A percentile compares a stretch with the other conserved stretches of the same genome.
Conservation (phyloP, 1,140 invertebrate species). For the Drosophila quadrilineata region DNA sequence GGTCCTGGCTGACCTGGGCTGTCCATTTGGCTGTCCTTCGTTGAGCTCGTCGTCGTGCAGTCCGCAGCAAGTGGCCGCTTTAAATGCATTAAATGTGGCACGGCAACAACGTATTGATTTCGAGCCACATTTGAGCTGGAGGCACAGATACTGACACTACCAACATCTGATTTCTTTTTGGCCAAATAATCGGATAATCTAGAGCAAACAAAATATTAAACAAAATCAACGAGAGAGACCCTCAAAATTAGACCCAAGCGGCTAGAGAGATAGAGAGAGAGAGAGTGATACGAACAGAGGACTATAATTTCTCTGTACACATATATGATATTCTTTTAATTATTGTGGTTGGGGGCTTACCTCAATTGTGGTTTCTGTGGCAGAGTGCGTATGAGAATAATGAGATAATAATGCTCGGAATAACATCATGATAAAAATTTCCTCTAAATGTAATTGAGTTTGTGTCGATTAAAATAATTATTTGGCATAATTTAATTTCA, state of each 20-base stretch:
- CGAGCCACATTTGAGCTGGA: conserved; percentile 5
- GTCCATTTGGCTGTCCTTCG: conserved; percentile 11
- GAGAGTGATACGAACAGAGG: too few relatives aligned
- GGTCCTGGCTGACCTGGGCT: not conserved
- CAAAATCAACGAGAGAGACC: not conserved
- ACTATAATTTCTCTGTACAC: too few relatives aligned
- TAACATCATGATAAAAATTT: too few relatives aligned
- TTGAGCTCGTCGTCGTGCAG: not conserved
- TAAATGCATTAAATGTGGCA: conserved; percentile 68
- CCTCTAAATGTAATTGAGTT: too few relatives aligned
- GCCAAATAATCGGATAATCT: conserved; percentile 1
- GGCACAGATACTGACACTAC: too few relatives aligned
- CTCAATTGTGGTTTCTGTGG: not conserved
- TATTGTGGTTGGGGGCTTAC: conserved; percentile 4
- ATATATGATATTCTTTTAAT: conserved; percentile 1
- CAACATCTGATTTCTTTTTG: conserved; percentile 1
- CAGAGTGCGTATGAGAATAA: too few relatives aligned
- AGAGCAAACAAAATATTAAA: not conserved
- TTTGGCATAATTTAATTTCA: too few relatives aligned
- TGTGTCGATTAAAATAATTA: too few relatives aligned
- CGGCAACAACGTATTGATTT: conserved; percentile 27
- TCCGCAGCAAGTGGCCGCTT: conserved; percentile 61
- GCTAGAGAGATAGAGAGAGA: too few relatives aligned
- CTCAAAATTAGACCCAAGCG: too few relatives aligned
- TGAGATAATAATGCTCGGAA: too few relatives aligned